Base-by-base conservation (phyloP, 2,113 vertebrate species). In the Crocuta crocuta region DNA sequence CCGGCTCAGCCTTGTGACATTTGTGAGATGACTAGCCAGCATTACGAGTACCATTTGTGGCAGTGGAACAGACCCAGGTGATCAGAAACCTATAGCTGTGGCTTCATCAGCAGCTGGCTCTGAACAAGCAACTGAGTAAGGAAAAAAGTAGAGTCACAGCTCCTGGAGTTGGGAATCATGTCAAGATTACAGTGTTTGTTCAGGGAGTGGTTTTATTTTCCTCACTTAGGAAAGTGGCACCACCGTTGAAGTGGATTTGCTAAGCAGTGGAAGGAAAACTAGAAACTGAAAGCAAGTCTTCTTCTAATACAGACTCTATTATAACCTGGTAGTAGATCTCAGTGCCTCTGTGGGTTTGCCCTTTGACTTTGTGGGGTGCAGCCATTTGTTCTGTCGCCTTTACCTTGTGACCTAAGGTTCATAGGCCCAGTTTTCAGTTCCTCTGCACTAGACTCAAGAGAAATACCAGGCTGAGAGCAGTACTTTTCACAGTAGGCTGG, bases 401-500 rank as follows among this genome's bases (percentile, higher is more conserved):
- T 94, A 68, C 73, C 12, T 89, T 94, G 43, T 96, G 97, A 94
- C 70, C 92, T 91, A 31, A 7, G 23, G 28, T 94, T 97, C 73
- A 93, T 61, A 92, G 94, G 58, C 81, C 80, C 33, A 63, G 4
- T 88, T 95, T 97, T 74, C 35, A 71, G 53, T 93, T 97, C 88
- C 93, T 33, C 55, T 85, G 12, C 35, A 68, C 91, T 73, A 92
- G 43, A 90, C 45, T 89, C 93, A 58, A 71, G 66, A 83, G 97
- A 96, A 95, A 82, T 81, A 12, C 11, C 13, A 68, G 81, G 63
- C 82, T 13, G 5, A 85, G 95, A 94, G 53, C 5, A 0, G 35
- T 70, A 24, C 94, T 96, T 97, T 97, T 88, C 94, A 89, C 50
- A 61, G 81, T 91, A 95, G 94, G 68, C 68, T 88, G 12, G 50